These are phyloP conservation scores for Pygoscelis antarcticus DNA, from an alignment of 2,113 vertebrate species.

Conservation along the genomic window DNA sequence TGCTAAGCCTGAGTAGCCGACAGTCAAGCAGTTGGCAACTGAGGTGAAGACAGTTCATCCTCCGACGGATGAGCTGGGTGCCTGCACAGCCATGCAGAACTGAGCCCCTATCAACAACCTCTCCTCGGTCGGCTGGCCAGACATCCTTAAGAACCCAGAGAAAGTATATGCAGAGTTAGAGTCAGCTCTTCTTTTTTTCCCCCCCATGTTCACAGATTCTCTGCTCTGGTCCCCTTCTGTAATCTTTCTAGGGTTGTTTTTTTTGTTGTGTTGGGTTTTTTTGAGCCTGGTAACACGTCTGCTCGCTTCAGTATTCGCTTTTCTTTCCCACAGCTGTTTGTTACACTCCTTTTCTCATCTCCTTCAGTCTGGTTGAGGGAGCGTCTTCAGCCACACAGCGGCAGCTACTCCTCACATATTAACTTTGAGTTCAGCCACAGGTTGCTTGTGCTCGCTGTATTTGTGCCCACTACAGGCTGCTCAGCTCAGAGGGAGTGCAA, in stretches of 20 bases:
- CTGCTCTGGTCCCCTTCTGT: neutral
- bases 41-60: neutral
- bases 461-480: neutral
- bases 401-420: neutral
- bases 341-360: neutral
- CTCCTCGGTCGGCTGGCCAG: neutral
- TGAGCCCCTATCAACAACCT: neutral
- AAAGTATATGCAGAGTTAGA: neutral
- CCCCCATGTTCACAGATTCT: neutral
- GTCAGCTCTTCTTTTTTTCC: neutral
- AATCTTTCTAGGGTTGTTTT: neutral
- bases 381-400: neutral
- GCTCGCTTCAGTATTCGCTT: neutral
- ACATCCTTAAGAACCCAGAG: neutral
- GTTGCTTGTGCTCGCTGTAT: neutral
- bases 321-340: neutral
- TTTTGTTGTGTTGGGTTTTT: neutral
- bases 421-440: neutral
- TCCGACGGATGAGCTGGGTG: neutral
- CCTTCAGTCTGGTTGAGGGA: neutral
- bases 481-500: neutral
- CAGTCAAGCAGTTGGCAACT: neutral
- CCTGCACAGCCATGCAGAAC: neutral
- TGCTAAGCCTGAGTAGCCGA: neutral
- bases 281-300: neutral